Base-by-base conservation (phyloP, 2,888 invertebrate species). In the Ephialtes manifestator region DNA sequence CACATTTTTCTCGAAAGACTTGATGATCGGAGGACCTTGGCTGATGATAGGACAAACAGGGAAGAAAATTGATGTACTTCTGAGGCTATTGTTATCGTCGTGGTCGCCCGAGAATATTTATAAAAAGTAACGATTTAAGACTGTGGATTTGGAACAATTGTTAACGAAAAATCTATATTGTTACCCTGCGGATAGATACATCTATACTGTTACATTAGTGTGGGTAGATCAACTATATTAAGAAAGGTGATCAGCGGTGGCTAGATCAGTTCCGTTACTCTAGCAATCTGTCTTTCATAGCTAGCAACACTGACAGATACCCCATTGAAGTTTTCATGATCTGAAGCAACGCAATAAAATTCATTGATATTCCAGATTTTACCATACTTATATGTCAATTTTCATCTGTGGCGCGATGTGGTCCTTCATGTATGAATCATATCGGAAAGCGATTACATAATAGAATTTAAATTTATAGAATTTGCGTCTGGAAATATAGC, bases 261-360 rank as follows among this genome's bases (percentile, higher is more conserved):
- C 58, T 58, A 18, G n/a, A n/a, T 51, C 51, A 28, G 1, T 28
- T 58, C 28, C 11, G 18, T 71, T 39, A 79, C 35, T 77, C 77
- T 46, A 63, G 20, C 72, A 74, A 48, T 65, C 83, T 81, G 53
- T 83, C 83, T 70, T 87, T 89, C 43, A 86, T 85, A 72, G 88
- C 87, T 11, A 88, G 68, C 43, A 89, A 53, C 53, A 90, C 84
- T 20, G 89, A 89, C 10, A 89, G 67, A 68, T 89, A 89, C 28
- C 88, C 89, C 78, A 87, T 74, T 10, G 88, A 88, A 10, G 87
- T 87, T 75, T 87, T 87, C 77, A 89, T 80, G 60, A 89, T 85
- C 88, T 89, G 48, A 46, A 35, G 15, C 28, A 81, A 51, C 31
- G n/a, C 0, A 20, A 74, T 58, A 8, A 3, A 39, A 65, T 43